phyloP scores from a whole-genome alignment of 2,888 invertebrate species.

The Matsumyia berberina region DNA sequence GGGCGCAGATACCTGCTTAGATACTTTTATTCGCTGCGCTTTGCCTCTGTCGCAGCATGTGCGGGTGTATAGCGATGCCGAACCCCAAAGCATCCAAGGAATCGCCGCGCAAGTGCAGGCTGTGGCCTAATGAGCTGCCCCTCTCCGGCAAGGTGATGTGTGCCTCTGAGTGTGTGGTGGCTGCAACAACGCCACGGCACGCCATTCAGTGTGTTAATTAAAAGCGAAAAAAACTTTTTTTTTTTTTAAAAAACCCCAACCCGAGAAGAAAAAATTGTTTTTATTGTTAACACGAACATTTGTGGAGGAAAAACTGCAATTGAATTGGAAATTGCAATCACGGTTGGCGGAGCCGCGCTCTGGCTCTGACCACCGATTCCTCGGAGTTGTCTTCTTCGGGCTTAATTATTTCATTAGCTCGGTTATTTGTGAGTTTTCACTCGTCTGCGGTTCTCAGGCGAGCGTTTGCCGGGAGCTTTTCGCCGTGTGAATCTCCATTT shows the following conservation, averaged over 20 bases:
- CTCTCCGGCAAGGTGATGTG: slow-evolving; percentile 44
- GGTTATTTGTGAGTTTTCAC: slow-evolving; percentile 59
- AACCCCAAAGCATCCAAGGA: slow-evolving; percentile 68
- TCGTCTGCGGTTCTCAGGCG: slow-evolving; percentile 32
- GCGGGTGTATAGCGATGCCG: slow-evolving; percentile 59
- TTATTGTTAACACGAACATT: slow-evolving; percentile 76
- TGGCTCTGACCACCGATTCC: slow-evolving; percentile 57
- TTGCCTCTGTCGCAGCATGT: slow-evolving; percentile 18
- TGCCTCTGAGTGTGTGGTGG: slow-evolving; percentile 30
- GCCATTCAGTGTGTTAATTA: slow-evolving; percentile 75
- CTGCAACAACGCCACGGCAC: slow-evolving; percentile 60
- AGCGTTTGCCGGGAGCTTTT: slow-evolving; percentile 31
- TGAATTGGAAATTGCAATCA: slow-evolving; percentile 72
- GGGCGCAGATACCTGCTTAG: slow-evolving; percentile 21
- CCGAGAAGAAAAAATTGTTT: slow-evolving; percentile 15
- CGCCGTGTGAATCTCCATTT: slow-evolving; percentile 59
- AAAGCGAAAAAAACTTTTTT: slow-evolving; percentile 65
- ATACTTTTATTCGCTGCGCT: slow-evolving; percentile 13
- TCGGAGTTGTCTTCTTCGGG: slow-evolving; percentile 50
- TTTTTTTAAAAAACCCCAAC: slow-evolving; percentile 15
- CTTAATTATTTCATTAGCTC: slow-evolving; percentile 74
- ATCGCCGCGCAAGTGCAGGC: slow-evolving; percentile 47
- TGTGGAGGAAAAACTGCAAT: slow-evolving; percentile 69
- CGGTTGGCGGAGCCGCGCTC: slow-evolving; percentile 67
- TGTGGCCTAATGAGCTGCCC: slow-evolving; percentile 66